phyloP scores from a whole-genome alignment of 2,113 vertebrate genomes.

The Prolemur simus region DNA sequence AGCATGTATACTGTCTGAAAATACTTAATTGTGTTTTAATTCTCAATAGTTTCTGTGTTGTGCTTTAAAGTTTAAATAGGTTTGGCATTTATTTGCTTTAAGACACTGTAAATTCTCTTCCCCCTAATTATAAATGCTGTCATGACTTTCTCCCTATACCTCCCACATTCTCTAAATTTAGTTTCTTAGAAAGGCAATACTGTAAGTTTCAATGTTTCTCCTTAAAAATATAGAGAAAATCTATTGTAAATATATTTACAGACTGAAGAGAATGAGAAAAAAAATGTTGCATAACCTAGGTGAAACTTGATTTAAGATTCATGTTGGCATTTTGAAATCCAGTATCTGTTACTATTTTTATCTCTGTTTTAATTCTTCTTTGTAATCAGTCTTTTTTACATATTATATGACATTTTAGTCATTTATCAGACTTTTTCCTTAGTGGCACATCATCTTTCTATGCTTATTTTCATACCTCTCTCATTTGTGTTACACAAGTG shows the following conservation, averaged over 20 bases:
- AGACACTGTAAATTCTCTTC: neutral
- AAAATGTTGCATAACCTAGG: neutral
- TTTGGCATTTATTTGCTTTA: constrained; percentile 17
- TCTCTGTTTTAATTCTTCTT: neutral
- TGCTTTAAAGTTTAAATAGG: neutral
- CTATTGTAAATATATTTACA: constrained; percentile 32
- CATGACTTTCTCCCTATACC: neutral
- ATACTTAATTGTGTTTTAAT: constrained; percentile 13
- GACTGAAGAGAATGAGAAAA: neutral
- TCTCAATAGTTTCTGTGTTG: neutral
- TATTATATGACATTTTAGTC: neutral
- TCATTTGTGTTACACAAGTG: neutral
- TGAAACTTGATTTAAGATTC: constrained; percentile 7
- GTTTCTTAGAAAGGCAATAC: constrained; percentile 25
- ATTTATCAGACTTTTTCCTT: neutral
- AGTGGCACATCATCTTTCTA: neutral
- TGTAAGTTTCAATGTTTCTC: constrained; percentile 7
- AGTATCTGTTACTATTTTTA: neutral
- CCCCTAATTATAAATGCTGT: neutral
- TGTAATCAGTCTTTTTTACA: neutral
- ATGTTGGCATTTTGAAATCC: neutral
- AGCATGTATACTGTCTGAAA: neutral
- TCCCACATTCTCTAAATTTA: constrained; percentile 55
- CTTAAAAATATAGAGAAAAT: constrained; percentile 21
- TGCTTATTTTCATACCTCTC: neutral